Evolutionary conservation across 1,140 invertebrate genomes (phyloP), one percentile per base, ranked within the genome.

Genomic region (Zelostemma sp.): DNA sequence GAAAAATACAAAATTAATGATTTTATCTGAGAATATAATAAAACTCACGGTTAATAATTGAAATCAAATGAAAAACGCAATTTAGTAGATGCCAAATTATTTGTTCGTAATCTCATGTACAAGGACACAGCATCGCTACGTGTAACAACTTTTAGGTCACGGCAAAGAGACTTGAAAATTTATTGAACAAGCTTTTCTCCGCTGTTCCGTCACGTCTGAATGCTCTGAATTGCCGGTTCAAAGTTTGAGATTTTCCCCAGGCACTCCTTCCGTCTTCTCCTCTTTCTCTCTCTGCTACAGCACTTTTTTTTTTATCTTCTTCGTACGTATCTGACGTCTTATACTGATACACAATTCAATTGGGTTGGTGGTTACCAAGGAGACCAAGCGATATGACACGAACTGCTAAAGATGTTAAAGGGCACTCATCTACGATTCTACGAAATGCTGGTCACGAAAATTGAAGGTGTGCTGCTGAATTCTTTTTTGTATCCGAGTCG

Each of bases 361-460:
- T 74, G 76, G 74, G 74, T 73, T 62, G 74, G 82, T 62, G 74
- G 82, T 85, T 84, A 75, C 82, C 83, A 84, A 74, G 83, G 81
- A 63, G 76, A 85, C 82, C 73, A 54, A 80, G 82, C 77, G 79
- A 77, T 76, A 76, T 81, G 78, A 84, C 76, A 68, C 74, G 75
- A 81, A 82, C 77, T 83, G 82, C 79, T 79, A 84, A 76, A 28
- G 72, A 83, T 77, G 75, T 82, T 80, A 80, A 81, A 83, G 79
- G 79, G 72, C 79, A 81, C 76, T 77, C 71, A 63, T 75, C 70
- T 71, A 54, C 65, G 70, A 79, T 68, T 73, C 65, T 47, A 21
- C 45, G 38, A 72, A 75, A 76, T 68, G 67, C 69, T 62, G 60
- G 70, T 73, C 70, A 73, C 70, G 70, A 17, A 72, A 60, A 68